phyloP scores from a whole-genome alignment of 2,113 vertebrate genomes.

The Megalops atlanticus region DNA sequence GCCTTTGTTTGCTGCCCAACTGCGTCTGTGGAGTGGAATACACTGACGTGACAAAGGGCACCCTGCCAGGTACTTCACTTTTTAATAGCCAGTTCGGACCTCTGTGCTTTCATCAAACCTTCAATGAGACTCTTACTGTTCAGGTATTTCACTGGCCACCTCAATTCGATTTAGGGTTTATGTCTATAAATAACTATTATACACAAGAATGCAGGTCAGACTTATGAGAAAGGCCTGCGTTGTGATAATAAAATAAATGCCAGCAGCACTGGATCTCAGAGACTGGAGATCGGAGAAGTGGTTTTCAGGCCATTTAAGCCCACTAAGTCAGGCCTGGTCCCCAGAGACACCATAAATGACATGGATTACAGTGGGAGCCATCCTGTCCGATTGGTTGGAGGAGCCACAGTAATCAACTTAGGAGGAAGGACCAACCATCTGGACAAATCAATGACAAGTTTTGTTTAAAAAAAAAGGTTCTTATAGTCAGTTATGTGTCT shows the following conservation, averaged over 20 bases:
- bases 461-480: background rate
- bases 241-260: background rate
- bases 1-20: constrained; percentile 34
- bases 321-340: too few species aligned
- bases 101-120: background rate
- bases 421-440: background rate
- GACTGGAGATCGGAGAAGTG: background rate
- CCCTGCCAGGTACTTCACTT: constrained; percentile 22
- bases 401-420: background rate
- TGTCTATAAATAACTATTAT: background rate
- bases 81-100: background rate
- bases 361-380: background rate
- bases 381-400: background rate
- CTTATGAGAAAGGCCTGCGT: background rate
- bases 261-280: background rate
- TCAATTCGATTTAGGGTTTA: background rate
- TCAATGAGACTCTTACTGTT: background rate
- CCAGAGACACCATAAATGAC: background rate
- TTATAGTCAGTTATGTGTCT: background rate
- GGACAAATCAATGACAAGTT: background rate
- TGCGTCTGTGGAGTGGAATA: constrained; percentile 34
- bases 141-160: background rate
- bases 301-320: too few species aligned
- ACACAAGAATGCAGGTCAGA: background rate
- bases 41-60: constrained; percentile 19